Base-by-base conservation (phyloP, 2,888 invertebrate genomes). In the Melanostoma scalare region DNA sequence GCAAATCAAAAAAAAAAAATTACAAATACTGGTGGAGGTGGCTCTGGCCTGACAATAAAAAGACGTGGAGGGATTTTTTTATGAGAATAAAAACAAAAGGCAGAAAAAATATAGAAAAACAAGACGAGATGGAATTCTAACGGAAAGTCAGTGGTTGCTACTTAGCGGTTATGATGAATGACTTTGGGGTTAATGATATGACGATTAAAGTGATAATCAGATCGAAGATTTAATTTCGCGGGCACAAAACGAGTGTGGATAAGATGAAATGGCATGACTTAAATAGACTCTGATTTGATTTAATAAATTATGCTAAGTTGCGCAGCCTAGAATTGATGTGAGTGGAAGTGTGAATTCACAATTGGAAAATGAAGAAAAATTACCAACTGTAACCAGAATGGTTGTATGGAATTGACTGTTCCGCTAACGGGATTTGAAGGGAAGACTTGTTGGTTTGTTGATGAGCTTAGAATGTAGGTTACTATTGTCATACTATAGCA, bases 141-240 rank as follows among this genome's bases (percentile, higher is more conserved):
- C 84, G 84, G 84, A 65, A 84, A 75, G 30, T 75, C 74, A 84
- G 78, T 84, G 84, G 84, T 84, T 84, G 73, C 69, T 78, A 69
- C 69, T 84, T 78, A 84, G 78, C 78, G 82, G 82, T 84, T 84
- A 84, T 84, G 78, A 84, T 65, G 78, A 78, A 84, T 78, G 84
- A 63, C 84, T 71, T 84, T 75, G 78, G 56, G 84, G 84, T 84
- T 84, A 84, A 84, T 84, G 84, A 71, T 84, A 79, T 79, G 84
- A 79, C 78, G 71, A 84, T 71, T 84, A 84, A 75, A 71, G 61
- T 35, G 55, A 67, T 67, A 79, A 79, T 84, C 78, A 84, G 75
- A 75, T 78, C 74, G 69, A 78, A 79, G 67, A 84, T 84, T 71
- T 65, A 75, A 84, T 84, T 78, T 78, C 65, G 53, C 52, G 35